Base-by-base conservation (phyloP, 2,113 vertebrate species). In the Lagenorhynchus albirostris region DNA sequence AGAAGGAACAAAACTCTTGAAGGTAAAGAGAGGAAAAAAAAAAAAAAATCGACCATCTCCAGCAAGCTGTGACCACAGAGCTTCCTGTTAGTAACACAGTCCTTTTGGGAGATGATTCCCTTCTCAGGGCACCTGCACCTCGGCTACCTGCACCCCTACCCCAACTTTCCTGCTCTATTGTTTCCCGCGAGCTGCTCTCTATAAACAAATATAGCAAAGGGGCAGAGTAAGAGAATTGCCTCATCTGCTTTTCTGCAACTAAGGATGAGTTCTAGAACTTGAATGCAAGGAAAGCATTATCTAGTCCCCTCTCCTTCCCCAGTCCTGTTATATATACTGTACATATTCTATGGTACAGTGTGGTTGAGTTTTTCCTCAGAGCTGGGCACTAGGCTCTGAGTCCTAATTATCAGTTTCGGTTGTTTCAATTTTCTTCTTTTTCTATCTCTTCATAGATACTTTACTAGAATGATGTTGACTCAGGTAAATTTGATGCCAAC, bases 231-330 rank as follows among this genome's bases (percentile, higher is more conserved):
- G 74, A 58, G 82, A 68, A 89, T 26, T 3, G 6, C 26, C 31
- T 55, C 44, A 15, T 14, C 47, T 74, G 17, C 33, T 87, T 31
- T 53, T 63, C 10, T 58, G 65, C 12, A 87, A 3, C 7, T 13
- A 70, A 53, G 53, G 1, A 36, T 5, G 1, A 8, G 9, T 29
- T 20, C 21, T 13, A 76, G 41, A 68, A 62, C 44, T 50, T 60
- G 21, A 81, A 71, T 8, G 15, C 41, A 18, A 38, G 41, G 47
- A 18, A 70, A 71, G 55, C 3, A 20, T 10, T 8, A 11, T 18
- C 23, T 6, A 23, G 29, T 1, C 0, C 4, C 8, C 4, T 6
- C 8, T 25, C 1, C 0, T 5, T 13, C 5, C 4, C 14, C 15
- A 2, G 17, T 6, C 55, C 33, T 5, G 1, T 55, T 4, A 5